Evolutionary conservation across 2,113 vertebrate genomes (phyloP), one percentile per base, ranked within the genome.

Genomic region (Dipodomys spectabilis): DNA sequence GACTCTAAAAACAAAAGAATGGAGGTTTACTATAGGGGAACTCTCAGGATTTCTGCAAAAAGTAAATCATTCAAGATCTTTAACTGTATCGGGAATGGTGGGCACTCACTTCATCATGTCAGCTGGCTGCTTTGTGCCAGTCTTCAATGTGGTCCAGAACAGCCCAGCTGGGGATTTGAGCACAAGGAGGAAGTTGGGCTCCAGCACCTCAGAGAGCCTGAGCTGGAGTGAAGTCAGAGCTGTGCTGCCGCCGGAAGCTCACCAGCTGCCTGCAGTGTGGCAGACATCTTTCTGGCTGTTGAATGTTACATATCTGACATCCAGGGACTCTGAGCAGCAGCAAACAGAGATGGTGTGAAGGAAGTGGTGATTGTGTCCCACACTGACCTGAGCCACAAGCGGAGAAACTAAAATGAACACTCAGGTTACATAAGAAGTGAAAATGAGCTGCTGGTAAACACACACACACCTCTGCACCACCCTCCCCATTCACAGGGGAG

Each of bases 71-170:
- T 30, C 1, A 8, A 11, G 68, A 79, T 28, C 80, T 32, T 91
- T 53, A 35, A 60, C 15, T 3, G 0, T 49, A 20, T 18, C 0
- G 1, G 83, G 32, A 57, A 44, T 23, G 12, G 39, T 82, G 12
- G 60, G 45, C 60, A 28, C 11, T 3, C 1, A 1, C 35, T 28
- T 68, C 1, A 4, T 68, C 30, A 2, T 39, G 20, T 72, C 53
- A 22, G 18, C 79, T 45, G 9, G 15, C 4, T 49, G 53, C 53
- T 0, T 0, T 0, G 0, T 13, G 1, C 53, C 71, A 53, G 18
- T 45, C 67, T 75, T 45, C 16, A 7, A 30, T 7, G n/a, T 39
- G 6, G 27, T 39, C 5, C 9, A 12, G 74, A 32, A 8, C 27
- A 1, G 22, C 32, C 20, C 4, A 2, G 19, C 30, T 79, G 44